These are phyloP conservation scores for Acanthurus tractus DNA, from an alignment of 2,797 vertebrate species.

Conservation along the genomic window DNA sequence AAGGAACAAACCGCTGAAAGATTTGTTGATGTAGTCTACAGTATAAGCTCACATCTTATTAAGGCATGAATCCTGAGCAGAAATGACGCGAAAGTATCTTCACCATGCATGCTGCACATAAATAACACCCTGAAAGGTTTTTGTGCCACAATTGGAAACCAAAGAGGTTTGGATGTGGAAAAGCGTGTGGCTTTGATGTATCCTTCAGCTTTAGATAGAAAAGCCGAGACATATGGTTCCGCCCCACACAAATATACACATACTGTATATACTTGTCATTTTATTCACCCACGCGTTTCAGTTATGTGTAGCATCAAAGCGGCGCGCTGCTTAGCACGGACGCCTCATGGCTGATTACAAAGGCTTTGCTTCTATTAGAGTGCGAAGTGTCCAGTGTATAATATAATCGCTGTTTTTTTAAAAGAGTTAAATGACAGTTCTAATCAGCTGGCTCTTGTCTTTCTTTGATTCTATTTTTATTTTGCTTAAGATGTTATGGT, in stretches of 20 bases:
- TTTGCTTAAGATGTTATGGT: conserved; percentile 4
- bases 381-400: conserved; percentile 22
- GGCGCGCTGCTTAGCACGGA: background rate
- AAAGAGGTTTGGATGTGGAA: conserved; percentile 14
- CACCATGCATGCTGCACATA: conserved; percentile 8
- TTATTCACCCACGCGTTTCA: conserved; percentile 45
- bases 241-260: conserved; percentile 13
- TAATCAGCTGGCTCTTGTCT: conserved; percentile 12
- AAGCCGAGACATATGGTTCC: conserved; percentile 1
- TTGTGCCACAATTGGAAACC: conserved; percentile 17
- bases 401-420: conserved; percentile 13
- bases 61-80: conserved; percentile 7
- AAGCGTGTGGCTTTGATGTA: conserved; percentile 44
- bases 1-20: conserved; percentile 11
- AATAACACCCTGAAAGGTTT: conserved; percentile 22
- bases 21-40: conserved; percentile 20
- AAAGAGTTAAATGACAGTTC: conserved; percentile 6
- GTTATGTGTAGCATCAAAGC: conserved; percentile 42
- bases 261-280: conserved; percentile 31
- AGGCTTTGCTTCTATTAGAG: conserved; percentile 35
- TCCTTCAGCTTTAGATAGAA: conserved; percentile 40
- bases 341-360: conserved; percentile 35
- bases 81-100: conserved; percentile 25
- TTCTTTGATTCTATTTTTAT: conserved; percentile 19
- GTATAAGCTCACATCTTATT: conserved; percentile 21